Base-by-base conservation (phyloP, 2,888 invertebrate species). In the Trichopoda pennipes region DNA sequence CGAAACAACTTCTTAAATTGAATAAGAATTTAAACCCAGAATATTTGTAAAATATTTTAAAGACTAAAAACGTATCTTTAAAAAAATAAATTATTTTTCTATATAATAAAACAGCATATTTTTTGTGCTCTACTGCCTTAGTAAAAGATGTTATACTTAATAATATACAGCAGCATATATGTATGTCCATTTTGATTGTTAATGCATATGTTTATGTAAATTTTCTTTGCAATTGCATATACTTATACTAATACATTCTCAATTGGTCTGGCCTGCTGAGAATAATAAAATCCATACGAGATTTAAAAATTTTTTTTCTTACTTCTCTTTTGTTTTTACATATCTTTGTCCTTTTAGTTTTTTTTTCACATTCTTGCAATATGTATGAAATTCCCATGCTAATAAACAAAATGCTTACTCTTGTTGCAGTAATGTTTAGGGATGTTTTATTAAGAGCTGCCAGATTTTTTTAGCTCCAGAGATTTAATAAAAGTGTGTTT, bases 261-360 rank as follows among this genome's bases (percentile, higher is more conserved):
- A 64, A 38, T 38, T 61, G 19, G 17, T 55, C 58, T 60, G 55
- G 60, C 14, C 49, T 56, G 44, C 58, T 60, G 53, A 28, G 77
- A 64, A 55, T 68, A 70, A 63, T 56, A 72, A 44, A 63, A 74
- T 66, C 55, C 68, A 66, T 61, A 68, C 17, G 55, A 68, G 73
- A 60, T 56, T 72, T 66, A 72, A 1, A 42, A 16, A 56, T 32
- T 56, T 42, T 38, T 28, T 38, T n/a, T n/a, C n/a, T n/a, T n/a
- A n/a, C n/a, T n/a, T n/a, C n/a, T 38, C 12, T 38, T 38, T 38
- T 38, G 38, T 38, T 12, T 12, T 12, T 12, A 2, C 38, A 70
- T 77, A 63, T 55, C 49, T 58, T 42, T 49, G 51, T 42, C 17
- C 19, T 32, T 60, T 21, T 55, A 23, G 23, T 32, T 35, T 51